Evolutionary conservation across 2,113 vertebrate genomes (phyloP).

Genomic region (Triplophysa rosa): DNA sequence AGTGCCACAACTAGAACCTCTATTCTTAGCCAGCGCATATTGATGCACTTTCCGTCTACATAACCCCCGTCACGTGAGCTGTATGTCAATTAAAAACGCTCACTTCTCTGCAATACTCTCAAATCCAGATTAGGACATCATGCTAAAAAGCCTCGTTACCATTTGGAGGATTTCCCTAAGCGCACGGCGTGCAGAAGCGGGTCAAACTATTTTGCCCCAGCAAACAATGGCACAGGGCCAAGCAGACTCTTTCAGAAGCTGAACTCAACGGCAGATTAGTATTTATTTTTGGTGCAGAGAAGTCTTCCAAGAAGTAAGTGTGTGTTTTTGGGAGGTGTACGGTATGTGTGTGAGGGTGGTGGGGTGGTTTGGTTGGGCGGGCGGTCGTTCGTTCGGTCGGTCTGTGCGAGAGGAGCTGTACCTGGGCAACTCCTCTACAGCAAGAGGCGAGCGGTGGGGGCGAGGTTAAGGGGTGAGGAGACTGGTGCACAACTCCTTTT

Average conservation of each 20-base stretch:
- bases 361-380: constrained; percentile 57
- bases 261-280: constrained; percentile 73
- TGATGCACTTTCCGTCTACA: not conserved
- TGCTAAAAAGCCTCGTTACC: not conserved
- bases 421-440: constrained; percentile 63
- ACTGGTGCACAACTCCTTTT: constrained; percentile 69
- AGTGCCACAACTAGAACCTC: constrained; percentile 26
- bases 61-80: not conserved
- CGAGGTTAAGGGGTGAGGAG: constrained; percentile 75
- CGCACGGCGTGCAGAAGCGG: constrained; percentile 45
- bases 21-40: not conserved
- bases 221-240: constrained; percentile 66
- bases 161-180: not conserved
- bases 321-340: constrained; percentile 50
- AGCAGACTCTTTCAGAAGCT: constrained; percentile 68
- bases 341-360: constrained; percentile 51
- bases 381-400: constrained; percentile 63
- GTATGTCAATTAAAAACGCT: not conserved
- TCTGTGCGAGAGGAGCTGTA: constrained; percentile 65
- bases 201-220: constrained; percentile 55
- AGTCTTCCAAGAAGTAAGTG: constrained; percentile 72
- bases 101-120: not conserved
- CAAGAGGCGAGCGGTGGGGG: constrained; percentile 55
- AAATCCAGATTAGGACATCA: not conserved
- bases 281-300: constrained; percentile 76